Evolutionary conservation across 2,888 invertebrate genomes (phyloP), one percentile per base, ranked within the genome.

Genomic region (Lysandra bellargus): DNA sequence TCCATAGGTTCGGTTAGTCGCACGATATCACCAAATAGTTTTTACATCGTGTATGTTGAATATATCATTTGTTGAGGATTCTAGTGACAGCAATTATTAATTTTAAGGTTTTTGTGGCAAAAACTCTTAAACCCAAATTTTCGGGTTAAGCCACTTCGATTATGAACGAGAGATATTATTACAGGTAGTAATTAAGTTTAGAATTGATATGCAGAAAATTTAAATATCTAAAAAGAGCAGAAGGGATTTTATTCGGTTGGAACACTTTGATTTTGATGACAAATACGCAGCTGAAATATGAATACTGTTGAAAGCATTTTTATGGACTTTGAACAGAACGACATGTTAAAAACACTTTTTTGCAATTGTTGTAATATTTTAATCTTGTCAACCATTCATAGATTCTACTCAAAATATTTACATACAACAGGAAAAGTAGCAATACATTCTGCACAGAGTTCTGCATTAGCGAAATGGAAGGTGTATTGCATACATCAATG

Each of bases 391-490:
- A 17, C 1, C 57, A 57, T 57, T 57, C 1, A 4, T 57, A 57
- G 17, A 57, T 53, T 53, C 53, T 53, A 57, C 4, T 57, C 17
- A 57, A 61, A 61, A 61, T 61, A 61, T 61, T 61, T n/a, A 61
- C 23, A n/a, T 61, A 23, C 14, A 61, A 57, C 57, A 57, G 57
- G 9, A 49, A 49, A 44, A 49, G 9, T 49, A 76, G 57, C 9
- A 14, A 9, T 33, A 75, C 75, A 49, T 60, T n/a, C 37, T 60
- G 40, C 60, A 74, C 60, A 23, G 60, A 73, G 75, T 61, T 60
- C 74, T 79, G 61, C 75, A 75, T 75, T 79, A 75, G 61, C 75
- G 75, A 75, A 73, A 75, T 75, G 75, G 75, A 75, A 75, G 60
- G 75, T 49, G 61, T 74, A 44, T 75, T 7, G 6, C 53, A 79